phyloP scores from a whole-genome alignment of 2,797 vertebrate species.

The Cynopterus sphinx region DNA sequence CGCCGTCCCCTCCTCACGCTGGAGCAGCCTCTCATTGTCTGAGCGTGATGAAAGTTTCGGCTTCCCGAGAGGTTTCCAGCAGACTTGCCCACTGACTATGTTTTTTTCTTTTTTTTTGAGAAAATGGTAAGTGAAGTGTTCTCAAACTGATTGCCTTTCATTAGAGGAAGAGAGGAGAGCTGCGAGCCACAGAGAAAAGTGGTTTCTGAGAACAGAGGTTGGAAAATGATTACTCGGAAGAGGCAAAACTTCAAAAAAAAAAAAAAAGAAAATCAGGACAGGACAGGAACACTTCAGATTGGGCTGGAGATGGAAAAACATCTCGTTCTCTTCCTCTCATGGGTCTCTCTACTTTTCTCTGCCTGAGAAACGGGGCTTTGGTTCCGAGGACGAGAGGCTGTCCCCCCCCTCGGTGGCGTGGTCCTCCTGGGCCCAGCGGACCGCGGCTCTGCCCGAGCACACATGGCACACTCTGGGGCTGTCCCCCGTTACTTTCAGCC shows the following conservation, averaged over 20 bases:
- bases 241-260: neutral
- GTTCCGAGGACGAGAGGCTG: accelerated
- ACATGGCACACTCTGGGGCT: neutral
- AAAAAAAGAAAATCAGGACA: neutral
- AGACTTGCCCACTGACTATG: neutral
- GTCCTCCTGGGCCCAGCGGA: no score
- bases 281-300: neutral
- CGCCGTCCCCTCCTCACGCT: constrained; percentile 1
- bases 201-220: constrained; percentile 45
- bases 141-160: constrained; percentile 65
- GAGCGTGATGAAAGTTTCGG: constrained; percentile 41
- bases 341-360: neutral
- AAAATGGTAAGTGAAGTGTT: constrained; percentile 59
- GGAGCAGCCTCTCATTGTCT: constrained; percentile 51
- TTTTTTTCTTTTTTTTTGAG: neutral
- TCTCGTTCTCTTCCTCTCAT: neutral
- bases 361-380: neutral
- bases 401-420: accelerated
- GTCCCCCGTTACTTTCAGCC: neutral
- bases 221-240: constrained; percentile 49
- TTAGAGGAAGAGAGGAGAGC: constrained; percentile 42
- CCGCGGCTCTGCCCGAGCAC: neutral
- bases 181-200: constrained; percentile 45
- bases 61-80: constrained; percentile 53
- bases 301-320: constrained; percentile 19